phyloP scores from a whole-genome alignment of 2,888 invertebrate species.

The Troides aeacus region DNA sequence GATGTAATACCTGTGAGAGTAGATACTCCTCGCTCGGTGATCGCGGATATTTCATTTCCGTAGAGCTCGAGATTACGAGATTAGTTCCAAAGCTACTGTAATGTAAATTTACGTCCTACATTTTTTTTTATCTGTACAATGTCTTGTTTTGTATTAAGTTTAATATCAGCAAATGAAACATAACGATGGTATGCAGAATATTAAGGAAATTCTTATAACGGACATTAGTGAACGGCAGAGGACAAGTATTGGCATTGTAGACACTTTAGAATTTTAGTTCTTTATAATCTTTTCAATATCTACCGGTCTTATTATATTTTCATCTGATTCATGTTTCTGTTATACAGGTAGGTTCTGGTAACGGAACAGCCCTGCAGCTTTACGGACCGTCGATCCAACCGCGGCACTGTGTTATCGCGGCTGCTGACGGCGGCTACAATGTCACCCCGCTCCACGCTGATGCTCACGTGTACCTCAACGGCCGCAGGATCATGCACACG shows the following conservation, averaged over 20 bases:
- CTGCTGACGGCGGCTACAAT: constrained; percentile 94
- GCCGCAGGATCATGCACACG: constrained; percentile 94
- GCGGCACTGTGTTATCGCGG: constrained; percentile 96
- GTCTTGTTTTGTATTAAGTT: too few relatives aligned
- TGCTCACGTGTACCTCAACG: constrained; percentile 97
- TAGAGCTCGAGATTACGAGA: constrained; percentile 7
- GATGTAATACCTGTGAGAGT: constrained; percentile 4
- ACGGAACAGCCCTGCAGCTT: constrained; percentile 87
- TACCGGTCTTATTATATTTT: too few relatives aligned
- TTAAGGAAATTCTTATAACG: too few relatives aligned
- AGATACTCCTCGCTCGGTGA: constrained; percentile 4
- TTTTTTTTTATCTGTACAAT: too few relatives aligned
- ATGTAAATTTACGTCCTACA: too few relatives aligned
- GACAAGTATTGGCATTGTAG: too few relatives aligned
- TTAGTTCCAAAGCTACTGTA: not conserved
- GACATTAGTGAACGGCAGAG: too few relatives aligned
- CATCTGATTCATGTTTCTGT: too few relatives aligned
- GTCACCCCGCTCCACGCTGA: constrained; percentile 96
- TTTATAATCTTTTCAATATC: too few relatives aligned
- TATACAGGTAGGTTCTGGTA: constrained; percentile 86
- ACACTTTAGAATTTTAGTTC: too few relatives aligned
- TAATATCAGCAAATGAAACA: too few relatives aligned
- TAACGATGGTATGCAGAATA: too few relatives aligned
- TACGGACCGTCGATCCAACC: constrained; percentile 96
- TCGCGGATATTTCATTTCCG: constrained; percentile 21